Evolutionary conservation across 92 coral and sea anemone genomes (phyloP), one percentile per base, ranked within the genome.

Genomic region (Meandrina meandrites): DNA sequence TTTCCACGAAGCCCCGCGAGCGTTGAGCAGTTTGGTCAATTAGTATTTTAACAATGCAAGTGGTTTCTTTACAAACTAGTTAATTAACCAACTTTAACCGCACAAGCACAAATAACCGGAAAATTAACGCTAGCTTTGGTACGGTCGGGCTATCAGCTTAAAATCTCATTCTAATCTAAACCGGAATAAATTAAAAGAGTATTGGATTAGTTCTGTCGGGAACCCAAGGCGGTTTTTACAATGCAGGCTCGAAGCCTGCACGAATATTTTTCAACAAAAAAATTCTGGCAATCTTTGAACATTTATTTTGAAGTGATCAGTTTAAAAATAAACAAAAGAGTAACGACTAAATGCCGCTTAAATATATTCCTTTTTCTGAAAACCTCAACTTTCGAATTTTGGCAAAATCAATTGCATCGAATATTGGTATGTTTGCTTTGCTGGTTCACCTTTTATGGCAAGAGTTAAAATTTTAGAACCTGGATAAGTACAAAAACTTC

Each of bases 81-180:
- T 34, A 35, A 16, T 24, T 31, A 71, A 34, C 37, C 42, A 71
- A 17, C 76, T 18, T 73, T 17, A 73, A 8, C 53, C 53, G 9
- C 78, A 42, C 24, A 16, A 1, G 11, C 28, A 40, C 48, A 73
- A 16, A 2, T 66, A 66, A 66, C 71, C 78, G 82, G 82, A 32
- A 53, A 54, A 79, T 54, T 53, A 28, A 53, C 79, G 67, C 79
- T 51, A 32, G 68, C 71, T 66, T 48, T 4, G 69, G n/a, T 64
- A 24, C 69, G 21, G 24, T 70, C 57, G 36, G 71, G 70, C 27
- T 79, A 54, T 71, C 67, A 50, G 70, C 37, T 35, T 24, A 70
- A 48, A 42, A 51, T 22, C 45, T 83, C 28, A 83, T 70, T 35
- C 42, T 9, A 71, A 30, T 17, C 15, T 4, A 1, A 36, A 57